Conservation (phyloP, 2,113 vertebrate genomes). For the Brienomyrus brachyistius region DNA sequence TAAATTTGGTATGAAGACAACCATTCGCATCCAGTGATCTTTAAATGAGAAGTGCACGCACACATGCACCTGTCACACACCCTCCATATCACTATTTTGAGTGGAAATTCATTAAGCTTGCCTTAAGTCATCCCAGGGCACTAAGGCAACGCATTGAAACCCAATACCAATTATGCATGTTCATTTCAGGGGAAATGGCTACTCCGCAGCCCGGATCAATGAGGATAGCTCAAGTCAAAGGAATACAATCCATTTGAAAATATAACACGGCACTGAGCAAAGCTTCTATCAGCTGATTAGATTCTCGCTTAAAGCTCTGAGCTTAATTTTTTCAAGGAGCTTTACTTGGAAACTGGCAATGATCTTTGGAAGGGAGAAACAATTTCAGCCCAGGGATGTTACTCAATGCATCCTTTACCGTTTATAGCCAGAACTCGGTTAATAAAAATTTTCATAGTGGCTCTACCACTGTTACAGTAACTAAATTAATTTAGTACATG, state of each 20-base stretch:
- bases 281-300: constrained; percentile 28
- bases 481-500: neutral
- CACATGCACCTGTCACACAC: constrained; percentile 37
- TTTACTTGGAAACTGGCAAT: neutral
- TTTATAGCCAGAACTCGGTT: neutral
- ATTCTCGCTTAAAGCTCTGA: constrained; percentile 6
- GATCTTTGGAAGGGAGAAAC: neutral
- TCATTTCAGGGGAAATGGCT: constrained; percentile 64
- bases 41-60: neutral
- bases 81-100: constrained; percentile 68
- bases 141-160: constrained; percentile 59
- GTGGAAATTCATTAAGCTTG: constrained; percentile 70
- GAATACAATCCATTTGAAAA: constrained; percentile 56
- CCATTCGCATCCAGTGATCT: neutral
- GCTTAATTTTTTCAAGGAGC: constrained; percentile 16
- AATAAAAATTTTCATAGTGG: neutral
- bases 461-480: neutral
- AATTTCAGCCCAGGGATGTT: neutral
- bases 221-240: constrained; percentile 59
- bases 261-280: constrained; percentile 41
- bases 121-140: constrained; percentile 59
- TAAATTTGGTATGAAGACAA: neutral
- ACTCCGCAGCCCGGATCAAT: constrained; percentile 61
- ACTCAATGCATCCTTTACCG: neutral
- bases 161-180: constrained; percentile 69